phyloP scores from a whole-genome alignment of 2,113 vertebrate genomes.

The Trichomycterus rosablanca region DNA sequence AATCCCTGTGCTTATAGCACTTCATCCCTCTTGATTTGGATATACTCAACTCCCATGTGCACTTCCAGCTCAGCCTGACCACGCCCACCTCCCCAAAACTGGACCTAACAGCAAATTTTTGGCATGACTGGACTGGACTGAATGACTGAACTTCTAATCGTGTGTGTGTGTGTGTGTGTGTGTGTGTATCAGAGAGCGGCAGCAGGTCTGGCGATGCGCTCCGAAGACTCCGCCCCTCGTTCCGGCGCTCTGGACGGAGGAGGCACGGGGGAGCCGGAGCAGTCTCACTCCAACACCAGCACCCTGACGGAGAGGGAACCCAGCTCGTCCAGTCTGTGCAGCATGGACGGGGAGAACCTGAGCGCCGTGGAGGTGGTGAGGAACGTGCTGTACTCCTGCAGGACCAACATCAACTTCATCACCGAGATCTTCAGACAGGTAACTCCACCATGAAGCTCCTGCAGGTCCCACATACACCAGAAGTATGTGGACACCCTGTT shows the following conservation, averaged over 20 bases:
- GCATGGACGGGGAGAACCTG: conserved; percentile 95
- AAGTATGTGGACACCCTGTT: no score
- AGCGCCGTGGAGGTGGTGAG: conserved; percentile 96
- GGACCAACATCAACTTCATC: conserved; percentile 95
- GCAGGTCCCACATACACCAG: background rate
- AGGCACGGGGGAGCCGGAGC: conserved; percentile 73
- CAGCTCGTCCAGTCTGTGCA: conserved; percentile 98
- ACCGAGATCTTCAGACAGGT: conserved; percentile 99
- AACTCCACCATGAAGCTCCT: background rate
- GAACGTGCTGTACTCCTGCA: conserved; percentile 88
- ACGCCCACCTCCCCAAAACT: no score
- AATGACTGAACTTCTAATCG: no score
- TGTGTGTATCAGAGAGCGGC: conserved; percentile 80
- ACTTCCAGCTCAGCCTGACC: no score
- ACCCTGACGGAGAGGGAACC: conserved; percentile 94
- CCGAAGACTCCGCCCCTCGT: conserved; percentile 69
- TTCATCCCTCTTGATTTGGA: no score
- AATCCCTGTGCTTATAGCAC: no score
- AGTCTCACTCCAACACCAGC: conserved; percentile 96
- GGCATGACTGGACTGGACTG: no score
- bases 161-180: background rate
- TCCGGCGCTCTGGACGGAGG: conserved; percentile 69
- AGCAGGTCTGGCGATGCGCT: conserved; percentile 86
- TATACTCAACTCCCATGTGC: no score
- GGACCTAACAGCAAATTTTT: no score